phyloP scores from a whole-genome alignment of 2,113 vertebrate species.

The Oreotrochilus melanogaster region DNA sequence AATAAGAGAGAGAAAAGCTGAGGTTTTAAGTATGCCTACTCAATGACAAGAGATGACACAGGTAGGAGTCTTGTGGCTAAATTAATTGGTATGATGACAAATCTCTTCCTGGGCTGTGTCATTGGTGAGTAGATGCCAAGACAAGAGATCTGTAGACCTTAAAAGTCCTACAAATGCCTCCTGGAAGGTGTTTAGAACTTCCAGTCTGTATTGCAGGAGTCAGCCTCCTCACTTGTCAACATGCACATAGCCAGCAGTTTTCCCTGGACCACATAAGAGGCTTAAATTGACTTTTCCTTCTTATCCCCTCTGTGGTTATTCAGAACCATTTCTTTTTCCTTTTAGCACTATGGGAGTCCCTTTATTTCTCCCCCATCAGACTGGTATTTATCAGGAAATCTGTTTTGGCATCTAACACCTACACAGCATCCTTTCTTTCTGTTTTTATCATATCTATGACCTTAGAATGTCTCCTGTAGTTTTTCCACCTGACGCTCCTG shows the following conservation, averaged over 20 bases:
- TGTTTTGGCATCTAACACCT: constrained; percentile 17
- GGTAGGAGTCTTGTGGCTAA: not conserved
- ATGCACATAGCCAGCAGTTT: not conserved
- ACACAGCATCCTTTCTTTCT: constrained; percentile 24
- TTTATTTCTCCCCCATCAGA: not conserved
- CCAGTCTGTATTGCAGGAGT: not conserved
- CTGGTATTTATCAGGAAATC: not conserved
- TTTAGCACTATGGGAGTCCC: not conserved
- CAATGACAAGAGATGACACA: not conserved
- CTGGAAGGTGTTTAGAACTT: not conserved
- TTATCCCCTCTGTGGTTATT: not conserved
- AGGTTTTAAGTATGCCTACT: not conserved
- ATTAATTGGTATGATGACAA: not conserved
- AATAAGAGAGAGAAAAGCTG: not conserved
- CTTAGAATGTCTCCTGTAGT: constrained; percentile 65
- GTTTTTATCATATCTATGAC: constrained; percentile 47
- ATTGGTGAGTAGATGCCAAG: not conserved
- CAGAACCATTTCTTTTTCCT: not conserved
- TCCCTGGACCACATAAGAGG: not conserved
- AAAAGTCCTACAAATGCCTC: not conserved
- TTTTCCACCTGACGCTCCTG: constrained; percentile 36
- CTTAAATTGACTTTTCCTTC: not conserved
- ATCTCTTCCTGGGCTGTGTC: not conserved
- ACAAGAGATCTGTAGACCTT: not conserved
- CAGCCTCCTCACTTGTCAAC: not conserved